Conservation (phyloP, 2,113 vertebrate genomes). For the Centrocercus urophasianus region DNA sequence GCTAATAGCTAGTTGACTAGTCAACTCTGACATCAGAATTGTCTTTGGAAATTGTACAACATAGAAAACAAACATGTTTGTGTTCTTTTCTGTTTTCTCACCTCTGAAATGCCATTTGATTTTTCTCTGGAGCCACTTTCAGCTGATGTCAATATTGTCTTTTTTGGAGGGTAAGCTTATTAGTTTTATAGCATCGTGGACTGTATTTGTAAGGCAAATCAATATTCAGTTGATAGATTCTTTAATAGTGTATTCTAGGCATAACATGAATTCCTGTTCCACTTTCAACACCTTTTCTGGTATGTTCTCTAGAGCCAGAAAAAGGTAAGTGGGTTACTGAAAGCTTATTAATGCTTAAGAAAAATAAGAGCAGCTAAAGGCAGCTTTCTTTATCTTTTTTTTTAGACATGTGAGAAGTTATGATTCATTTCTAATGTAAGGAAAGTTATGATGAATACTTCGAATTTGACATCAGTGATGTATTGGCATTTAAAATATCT, state of each 20-base stretch:
- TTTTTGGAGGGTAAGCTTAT: background rate
- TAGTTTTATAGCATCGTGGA: background rate
- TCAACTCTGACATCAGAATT: constrained; percentile 21
- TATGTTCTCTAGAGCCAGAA: too few relatives aligned
- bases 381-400: background rate
- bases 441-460: background rate
- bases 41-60: background rate
- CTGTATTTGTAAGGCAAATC: background rate
- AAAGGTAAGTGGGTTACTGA: background rate
- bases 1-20: constrained; percentile 35
- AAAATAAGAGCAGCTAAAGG: background rate
- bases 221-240: background rate
- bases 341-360: rapidly evolving
- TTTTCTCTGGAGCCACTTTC: background rate
- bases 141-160: background rate
- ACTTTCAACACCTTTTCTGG: background rate
- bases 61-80: background rate
- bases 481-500: background rate
- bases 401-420: background rate
- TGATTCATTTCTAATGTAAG: too few relatives aligned
- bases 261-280: background rate
- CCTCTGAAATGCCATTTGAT: background rate
- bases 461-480: background rate
- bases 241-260: background rate
- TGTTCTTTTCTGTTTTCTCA: background rate